Conservation (phyloP, 2,888 invertebrate species). For the Netelia inedita region DNA sequence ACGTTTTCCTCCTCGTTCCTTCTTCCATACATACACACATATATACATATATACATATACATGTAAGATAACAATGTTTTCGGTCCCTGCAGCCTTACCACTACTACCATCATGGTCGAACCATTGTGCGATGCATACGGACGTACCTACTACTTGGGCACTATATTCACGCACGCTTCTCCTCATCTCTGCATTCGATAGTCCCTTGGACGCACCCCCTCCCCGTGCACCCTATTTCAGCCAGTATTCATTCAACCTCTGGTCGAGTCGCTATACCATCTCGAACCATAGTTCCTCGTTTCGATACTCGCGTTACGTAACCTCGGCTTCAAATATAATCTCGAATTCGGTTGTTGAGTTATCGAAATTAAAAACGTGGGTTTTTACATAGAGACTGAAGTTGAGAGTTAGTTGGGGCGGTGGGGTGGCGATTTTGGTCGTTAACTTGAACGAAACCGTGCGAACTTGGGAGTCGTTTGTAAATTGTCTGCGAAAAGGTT, state of each 20-base stretch:
- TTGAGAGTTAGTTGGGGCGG: too few species aligned
- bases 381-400: too few species aligned
- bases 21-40: conserved; percentile 10
- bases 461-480: too few species aligned
- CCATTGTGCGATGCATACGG: not conserved
- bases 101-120: not conserved
- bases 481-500: too few species aligned
- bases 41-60: not conserved
- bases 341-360: too few species aligned
- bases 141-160: not conserved
- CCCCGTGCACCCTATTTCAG: conserved; percentile 53
- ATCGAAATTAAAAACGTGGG: too few species aligned
- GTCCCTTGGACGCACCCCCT: conserved; percentile 42
- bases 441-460: too few species aligned
- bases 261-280: not conserved
- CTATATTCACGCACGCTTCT: conserved; percentile 8
- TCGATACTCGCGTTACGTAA: not conserved
- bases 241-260: conserved; percentile 58
- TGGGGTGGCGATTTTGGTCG: too few species aligned
- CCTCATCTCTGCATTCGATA: conserved; percentile 50
- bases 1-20: conserved; percentile 41
- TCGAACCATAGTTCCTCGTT: not conserved
- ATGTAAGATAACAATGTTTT: conserved; percentile 25
- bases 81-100: conserved; percentile 15
- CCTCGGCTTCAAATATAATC: too few species aligned